phyloP scores from a whole-genome alignment of 2,888 invertebrate genomes.

The Cryptophagus acutangulus region DNA sequence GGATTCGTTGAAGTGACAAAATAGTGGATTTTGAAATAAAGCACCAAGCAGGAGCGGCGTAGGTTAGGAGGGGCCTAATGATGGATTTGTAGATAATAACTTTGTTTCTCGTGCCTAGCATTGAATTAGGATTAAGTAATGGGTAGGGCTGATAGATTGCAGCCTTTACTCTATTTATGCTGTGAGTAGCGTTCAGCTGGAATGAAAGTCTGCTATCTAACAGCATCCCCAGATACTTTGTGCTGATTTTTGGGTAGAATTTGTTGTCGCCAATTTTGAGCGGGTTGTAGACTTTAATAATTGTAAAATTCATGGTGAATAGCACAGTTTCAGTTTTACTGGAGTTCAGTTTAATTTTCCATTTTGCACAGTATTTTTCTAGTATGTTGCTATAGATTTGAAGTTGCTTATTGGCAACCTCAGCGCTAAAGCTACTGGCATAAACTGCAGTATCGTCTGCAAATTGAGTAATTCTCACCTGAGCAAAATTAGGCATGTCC shows the following conservation, averaged over 20 bases:
- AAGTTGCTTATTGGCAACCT: neutral
- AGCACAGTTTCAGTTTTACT: neutral
- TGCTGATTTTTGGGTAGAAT: no score
- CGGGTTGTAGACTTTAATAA: neutral
- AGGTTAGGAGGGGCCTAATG: neutral
- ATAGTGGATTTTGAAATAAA: neutral
- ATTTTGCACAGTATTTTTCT: neutral
- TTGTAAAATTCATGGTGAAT: neutral
- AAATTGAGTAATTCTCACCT: neutral
- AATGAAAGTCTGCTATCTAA: neutral
- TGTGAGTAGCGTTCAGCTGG: no score
- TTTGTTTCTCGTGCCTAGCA: neutral
- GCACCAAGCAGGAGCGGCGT: neutral
- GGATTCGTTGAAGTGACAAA: no score
- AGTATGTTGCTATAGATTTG: neutral
- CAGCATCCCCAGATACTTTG: constrained; percentile 1
- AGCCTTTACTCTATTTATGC: neutral
- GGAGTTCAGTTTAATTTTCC: neutral
- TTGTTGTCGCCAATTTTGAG: neutral
- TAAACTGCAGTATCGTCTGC: neutral
- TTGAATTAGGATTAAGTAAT: neutral
- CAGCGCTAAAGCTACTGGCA: neutral
- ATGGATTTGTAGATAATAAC: neutral
- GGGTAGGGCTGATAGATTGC: neutral
- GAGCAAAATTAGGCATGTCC: constrained; percentile 3